Conservation (phyloP, 2,888 invertebrate species). For the Clunio marinus region DNA sequence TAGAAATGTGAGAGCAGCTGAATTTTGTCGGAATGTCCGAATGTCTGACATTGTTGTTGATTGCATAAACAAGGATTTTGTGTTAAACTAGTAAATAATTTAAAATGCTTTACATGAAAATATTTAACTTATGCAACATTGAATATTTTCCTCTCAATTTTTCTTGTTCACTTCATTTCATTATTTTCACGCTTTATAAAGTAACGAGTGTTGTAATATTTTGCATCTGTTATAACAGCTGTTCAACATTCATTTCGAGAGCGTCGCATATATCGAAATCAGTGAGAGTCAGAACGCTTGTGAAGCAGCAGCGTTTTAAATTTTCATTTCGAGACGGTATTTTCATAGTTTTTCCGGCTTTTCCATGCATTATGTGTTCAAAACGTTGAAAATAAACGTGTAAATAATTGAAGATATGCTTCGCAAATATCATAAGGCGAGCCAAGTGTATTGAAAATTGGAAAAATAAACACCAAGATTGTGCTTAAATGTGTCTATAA, state of each 20-base stretch:
- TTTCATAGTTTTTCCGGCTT: constrained; percentile 32
- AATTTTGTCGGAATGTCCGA: no score
- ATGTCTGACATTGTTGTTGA: no score
- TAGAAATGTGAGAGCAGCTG: no score
- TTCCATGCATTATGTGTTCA: constrained; percentile 33
- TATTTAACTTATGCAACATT: no score
- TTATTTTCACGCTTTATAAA: not conserved
- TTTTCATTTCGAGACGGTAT: constrained; percentile 18
- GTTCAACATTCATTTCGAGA: not conserved
- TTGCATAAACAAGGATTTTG: no score
- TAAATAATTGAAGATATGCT: not conserved
- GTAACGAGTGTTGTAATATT: not conserved
- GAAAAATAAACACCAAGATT: constrained; percentile 9
- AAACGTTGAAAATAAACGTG: constrained; percentile 1
- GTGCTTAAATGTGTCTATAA: constrained; percentile 33
- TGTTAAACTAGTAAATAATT: no score
- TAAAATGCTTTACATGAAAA: no score
- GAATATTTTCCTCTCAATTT: not conserved
- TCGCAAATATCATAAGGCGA: not conserved
- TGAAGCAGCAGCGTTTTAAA: constrained; percentile 16
- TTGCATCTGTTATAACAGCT: not conserved
- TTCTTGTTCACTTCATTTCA: not conserved
- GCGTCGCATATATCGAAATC: not conserved
- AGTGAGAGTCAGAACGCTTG: constrained; percentile 31
- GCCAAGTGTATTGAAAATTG: not conserved